These are phyloP conservation scores for Sitophilus oryzae DNA, from an alignment of 1,140 invertebrate genomes.

Conservation along the genomic window DNA sequence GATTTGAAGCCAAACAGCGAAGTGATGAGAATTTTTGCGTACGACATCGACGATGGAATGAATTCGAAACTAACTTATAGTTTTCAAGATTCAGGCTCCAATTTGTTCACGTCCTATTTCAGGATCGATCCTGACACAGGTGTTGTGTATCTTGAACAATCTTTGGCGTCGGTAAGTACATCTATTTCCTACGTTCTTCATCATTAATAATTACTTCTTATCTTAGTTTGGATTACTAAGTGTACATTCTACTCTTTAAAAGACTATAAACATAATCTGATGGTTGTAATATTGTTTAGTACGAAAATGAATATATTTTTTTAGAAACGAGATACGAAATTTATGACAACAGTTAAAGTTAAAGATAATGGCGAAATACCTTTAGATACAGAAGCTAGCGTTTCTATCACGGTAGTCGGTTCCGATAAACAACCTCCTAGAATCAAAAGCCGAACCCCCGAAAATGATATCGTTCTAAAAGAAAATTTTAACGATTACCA, in stretches of 20 bases:
- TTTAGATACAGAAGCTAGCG: conserved; percentile 57
- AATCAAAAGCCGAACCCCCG: conserved; percentile 54
- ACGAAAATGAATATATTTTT: conserved; percentile 30
- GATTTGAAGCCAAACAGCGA: conserved; percentile 62
- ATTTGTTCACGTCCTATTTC: conserved; percentile 64
- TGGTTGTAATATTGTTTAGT: no score
- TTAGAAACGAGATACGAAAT: conserved; percentile 57
- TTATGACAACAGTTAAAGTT: conserved; percentile 46
- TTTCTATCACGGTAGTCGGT: conserved; percentile 78
- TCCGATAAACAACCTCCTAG: conserved; percentile 81
- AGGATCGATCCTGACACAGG: conserved; percentile 70
- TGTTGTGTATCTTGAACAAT: conserved; percentile 67
- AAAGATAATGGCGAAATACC: conserved; percentile 64
- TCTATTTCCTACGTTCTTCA: conserved; percentile 5
- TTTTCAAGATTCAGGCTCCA: conserved; percentile 25
- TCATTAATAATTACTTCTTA: no score
- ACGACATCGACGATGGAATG: conserved; percentile 80
- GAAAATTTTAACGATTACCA: conserved; percentile 70
- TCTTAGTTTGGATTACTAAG: no score
- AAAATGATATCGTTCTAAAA: conserved; percentile 56
- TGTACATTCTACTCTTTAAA: no score
- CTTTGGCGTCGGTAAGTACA: conserved; percentile 33
- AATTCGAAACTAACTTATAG: conserved; percentile 67
- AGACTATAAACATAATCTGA: no score
- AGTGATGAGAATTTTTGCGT: conserved; percentile 82